phyloP scores from a whole-genome alignment of 37 sponge, comb jelly and placozoan species.

The Aplysina aerophoba region DNA sequence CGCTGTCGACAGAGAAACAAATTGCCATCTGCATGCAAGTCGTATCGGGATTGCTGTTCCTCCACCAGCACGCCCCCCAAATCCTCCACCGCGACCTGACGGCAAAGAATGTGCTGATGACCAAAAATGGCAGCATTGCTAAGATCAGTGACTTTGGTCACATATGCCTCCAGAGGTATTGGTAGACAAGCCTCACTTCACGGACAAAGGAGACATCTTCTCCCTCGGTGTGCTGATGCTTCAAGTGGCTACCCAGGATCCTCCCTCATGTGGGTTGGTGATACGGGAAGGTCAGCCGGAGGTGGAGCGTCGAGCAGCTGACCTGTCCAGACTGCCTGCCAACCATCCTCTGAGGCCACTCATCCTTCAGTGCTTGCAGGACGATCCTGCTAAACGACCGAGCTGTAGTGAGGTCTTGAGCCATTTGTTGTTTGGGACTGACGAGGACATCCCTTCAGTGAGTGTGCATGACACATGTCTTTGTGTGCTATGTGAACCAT shows the following conservation, averaged over 20 bases:
- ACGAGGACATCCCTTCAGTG: too few species aligned
- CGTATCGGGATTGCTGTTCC: neutral
- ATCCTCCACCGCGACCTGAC: conserved; percentile 3
- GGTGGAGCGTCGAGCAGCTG: conserved; percentile 10
- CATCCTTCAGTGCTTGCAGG: neutral
- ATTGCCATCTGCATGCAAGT: neutral
- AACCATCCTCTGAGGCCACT: conserved; percentile 4
- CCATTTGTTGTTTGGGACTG: too few species aligned
- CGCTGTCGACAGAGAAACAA: neutral
- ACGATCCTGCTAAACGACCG: neutral
- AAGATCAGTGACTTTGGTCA: conserved; percentile 6
- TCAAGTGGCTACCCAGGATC: neutral
- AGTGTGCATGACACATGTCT: too few species aligned
- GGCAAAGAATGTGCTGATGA: neutral
- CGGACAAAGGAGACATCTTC: conserved; percentile 17
- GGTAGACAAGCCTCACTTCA: neutral
- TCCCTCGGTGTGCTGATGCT: conserved; percentile 25
- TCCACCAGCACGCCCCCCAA: neutral
- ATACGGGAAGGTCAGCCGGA: neutral
- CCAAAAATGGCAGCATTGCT: neutral
- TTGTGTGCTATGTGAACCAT: too few species aligned
- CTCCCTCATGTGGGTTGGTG: neutral
- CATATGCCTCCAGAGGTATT: conserved; percentile 7
- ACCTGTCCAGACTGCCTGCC: neutral
- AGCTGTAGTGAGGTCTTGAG: neutral